Percentiles rank a stretch among this genome's conserved stretches.
These are phyloP conservation scores for Xylophagus ater DNA, from an alignment of 2,888 invertebrate species.

Conservation along the genomic window DNA sequence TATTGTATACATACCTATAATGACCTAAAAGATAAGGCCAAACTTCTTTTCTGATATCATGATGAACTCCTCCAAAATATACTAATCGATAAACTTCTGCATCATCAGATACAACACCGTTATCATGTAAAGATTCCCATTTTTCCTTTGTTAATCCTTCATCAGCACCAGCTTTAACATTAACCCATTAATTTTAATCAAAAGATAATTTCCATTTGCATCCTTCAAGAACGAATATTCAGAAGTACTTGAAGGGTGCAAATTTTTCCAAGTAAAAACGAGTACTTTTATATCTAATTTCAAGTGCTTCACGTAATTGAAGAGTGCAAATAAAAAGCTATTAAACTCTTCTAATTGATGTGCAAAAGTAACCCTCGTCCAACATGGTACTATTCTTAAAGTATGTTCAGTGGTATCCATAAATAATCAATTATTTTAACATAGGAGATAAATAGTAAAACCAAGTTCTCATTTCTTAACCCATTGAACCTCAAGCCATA, in stretches of 20 bases:
- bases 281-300: neutral
- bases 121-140: slow-evolving; percentile 59
- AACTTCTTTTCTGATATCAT: slow-evolving; percentile 63
- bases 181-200: neutral
- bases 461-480: no score
- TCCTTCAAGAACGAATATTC: slow-evolving; percentile 11
- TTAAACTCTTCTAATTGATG: no score
- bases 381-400: no score
- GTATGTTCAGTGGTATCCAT: no score
- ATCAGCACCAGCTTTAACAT: slow-evolving; percentile 45
- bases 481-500: no score
- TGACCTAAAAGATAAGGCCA: slow-evolving; percentile 87
- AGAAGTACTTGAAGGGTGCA: neutral
- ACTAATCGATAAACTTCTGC: slow-evolving; percentile 70
- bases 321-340: no score
- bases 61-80: slow-evolving; percentile 79
- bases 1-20: slow-evolving; percentile 45
- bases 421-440: no score
- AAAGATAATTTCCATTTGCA: neutral
- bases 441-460: no score
- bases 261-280: neutral
- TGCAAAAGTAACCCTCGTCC: no score
- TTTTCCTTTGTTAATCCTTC: slow-evolving; percentile 63
- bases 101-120: slow-evolving; percentile 49
- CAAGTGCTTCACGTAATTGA: neutral